Evolutionary conservation across 1,140 invertebrate species (phyloP), one percentile per base, ranked within the genome.

Genomic region (Bombus terrestris): DNA sequence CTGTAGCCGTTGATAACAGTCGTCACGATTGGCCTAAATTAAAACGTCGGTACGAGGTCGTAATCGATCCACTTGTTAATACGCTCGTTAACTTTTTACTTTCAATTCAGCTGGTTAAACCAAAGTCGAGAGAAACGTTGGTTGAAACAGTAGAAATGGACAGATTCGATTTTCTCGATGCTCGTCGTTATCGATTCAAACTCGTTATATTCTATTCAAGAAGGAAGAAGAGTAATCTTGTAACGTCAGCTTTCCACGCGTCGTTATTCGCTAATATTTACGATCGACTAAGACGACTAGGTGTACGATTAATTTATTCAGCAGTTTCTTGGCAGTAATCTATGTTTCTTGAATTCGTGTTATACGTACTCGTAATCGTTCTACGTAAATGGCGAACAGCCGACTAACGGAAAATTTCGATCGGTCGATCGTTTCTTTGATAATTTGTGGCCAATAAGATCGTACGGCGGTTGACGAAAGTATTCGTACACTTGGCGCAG

Each of bases 11-110:
- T 47, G 32, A 37, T 12, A 47, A 73, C 43, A 22, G 10, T 73
- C 15, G 15, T 8, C 28, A 2, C 72, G 43, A 73, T 73, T 73
- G 72, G 15, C 41, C 72, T 73, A 73, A 73, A 73, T 73, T 73
- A 73, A 73, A 47, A 73, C 41, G 39, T 73, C 41, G n/a, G 41
- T n/a, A 32, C 43, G n/a, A 43, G 39, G 41, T 32, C 28, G 8
- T 32, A 18, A n/a, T 43, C 72, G 41, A 32, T 28, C 71, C 25
- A 4, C 6, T 47, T 41, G 22, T 73, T 73, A 71, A 71, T 71
- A 43, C 22, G 72, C 18, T 43, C 39, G 43, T 73, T 37, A 73
- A 47, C 41, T 47, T 73, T 22, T 47, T 73, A 73, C n/a, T 15
- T 32, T 43, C 72, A 73, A 73, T 73, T 73, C n/a, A 43, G 15